Conservation (phyloP, 2,888 invertebrate species). For the Drosophila percnosoma region DNA sequence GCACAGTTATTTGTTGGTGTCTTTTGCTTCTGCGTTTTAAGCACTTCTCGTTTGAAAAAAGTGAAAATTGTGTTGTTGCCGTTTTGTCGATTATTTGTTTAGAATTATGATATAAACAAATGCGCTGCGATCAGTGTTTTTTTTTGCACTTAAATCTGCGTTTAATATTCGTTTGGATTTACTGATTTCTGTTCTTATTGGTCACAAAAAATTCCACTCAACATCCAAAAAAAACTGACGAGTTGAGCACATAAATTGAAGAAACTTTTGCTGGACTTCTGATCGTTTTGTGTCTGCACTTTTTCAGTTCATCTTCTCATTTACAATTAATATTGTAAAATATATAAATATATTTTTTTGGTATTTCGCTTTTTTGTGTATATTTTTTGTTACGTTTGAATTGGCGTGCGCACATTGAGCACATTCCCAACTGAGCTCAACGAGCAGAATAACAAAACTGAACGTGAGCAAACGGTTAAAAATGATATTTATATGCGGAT, state of each 20-base stretch:
- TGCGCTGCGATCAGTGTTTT: conserved; percentile 12
- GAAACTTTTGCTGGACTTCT: conserved; percentile 3
- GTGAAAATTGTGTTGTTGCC: conserved; percentile 59
- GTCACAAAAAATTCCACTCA: conserved; percentile 40
- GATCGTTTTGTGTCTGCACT: conserved; percentile 18
- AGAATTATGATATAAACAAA: conserved; percentile 72
- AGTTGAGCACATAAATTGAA: conserved; percentile 29
- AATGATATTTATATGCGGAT: conserved; percentile 50
- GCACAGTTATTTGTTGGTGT: conserved; percentile 42
- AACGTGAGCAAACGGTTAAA: conserved; percentile 39
- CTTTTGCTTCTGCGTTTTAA: conserved; percentile 42
- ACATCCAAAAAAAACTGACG: conserved; percentile 45
- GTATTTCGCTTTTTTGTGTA: conserved; percentile 26
- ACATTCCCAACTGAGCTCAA: conserved; percentile 41
- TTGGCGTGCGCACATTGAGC: conserved; percentile 27
- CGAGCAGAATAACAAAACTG: conserved; percentile 58
- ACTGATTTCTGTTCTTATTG: conserved; percentile 18
- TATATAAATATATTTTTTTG: background rate
- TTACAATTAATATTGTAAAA: conserved; percentile 36
- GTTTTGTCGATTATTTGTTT: conserved; percentile 60
- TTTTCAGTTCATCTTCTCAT: background rate
- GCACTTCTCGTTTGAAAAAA: conserved; percentile 55
- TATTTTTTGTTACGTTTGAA: conserved; percentile 26
- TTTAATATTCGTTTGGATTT: background rate
- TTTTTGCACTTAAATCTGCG: conserved; percentile 34